A percentile compares a stretch with the other conserved stretches of the same genome.
These are phyloP conservation scores for Cepaea nemoralis DNA, from an alignment of 1,140 invertebrate genomes.

Conservation along the genomic window DNA sequence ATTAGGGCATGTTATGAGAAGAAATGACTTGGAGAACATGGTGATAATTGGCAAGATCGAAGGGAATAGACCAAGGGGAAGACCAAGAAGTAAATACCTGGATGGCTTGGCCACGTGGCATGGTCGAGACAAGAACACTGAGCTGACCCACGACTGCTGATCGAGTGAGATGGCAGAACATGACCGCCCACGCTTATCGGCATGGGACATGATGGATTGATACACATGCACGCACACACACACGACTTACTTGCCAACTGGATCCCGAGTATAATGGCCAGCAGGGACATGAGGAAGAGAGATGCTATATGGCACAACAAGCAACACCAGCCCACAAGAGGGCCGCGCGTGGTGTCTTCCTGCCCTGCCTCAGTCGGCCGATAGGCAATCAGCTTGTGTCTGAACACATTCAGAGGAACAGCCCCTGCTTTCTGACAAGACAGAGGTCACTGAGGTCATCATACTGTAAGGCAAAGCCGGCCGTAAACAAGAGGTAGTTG, in stretches of 20 bases:
- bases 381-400: slow-evolving; percentile 1
- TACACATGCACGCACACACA: no score
- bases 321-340: not conserved
- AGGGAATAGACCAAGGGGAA: no score
- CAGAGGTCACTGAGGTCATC: slow-evolving; percentile 35
- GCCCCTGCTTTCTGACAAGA: slow-evolving; percentile 2
- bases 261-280: slow-evolving; percentile 30
- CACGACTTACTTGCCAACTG: slow-evolving; percentile 34
- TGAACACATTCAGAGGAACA: not conserved
- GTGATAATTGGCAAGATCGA: no score
- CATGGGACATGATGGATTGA: no score
- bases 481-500: slow-evolving; percentile 26
- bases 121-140: no score
- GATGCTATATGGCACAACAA: slow-evolving; percentile 4
- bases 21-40: no score
- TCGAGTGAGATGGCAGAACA: no score
- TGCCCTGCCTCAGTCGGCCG: not conserved
- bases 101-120: no score
- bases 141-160: no score
- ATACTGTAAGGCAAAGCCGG: slow-evolving; percentile 28
- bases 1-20: no score
- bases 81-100: no score
- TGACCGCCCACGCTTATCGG: no score
- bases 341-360: not conserved
- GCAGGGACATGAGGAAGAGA: slow-evolving; percentile 10